These are phyloP conservation scores for Pseudococcus viburni DNA, from an alignment of 2,888 invertebrate species.

Conservation along the genomic window DNA sequence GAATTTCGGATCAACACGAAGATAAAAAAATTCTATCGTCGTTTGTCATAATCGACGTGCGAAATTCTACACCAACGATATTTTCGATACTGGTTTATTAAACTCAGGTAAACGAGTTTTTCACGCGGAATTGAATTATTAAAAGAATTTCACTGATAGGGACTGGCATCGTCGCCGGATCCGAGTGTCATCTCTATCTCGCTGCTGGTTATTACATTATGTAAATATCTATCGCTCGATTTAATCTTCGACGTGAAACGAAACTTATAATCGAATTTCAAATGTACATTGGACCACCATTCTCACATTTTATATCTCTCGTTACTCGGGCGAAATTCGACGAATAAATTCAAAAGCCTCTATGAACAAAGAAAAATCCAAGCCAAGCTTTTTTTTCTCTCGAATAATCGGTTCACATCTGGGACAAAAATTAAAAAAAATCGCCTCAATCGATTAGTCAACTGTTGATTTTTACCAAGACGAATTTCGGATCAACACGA, in stretches of 20 bases:
- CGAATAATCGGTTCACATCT: not conserved
- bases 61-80: not conserved
- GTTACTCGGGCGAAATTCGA: constrained; percentile 2
- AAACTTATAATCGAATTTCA: constrained; percentile 57
- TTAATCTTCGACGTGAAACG: constrained; percentile 52
- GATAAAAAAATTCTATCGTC: not conserved
- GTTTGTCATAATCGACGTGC: constrained; percentile 1
- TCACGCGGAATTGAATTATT: constrained; percentile 3
- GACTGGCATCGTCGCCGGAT: not conserved
- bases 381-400: not conserved
- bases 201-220: not conserved
- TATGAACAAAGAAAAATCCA: not conserved
- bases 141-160: constrained; percentile 22
- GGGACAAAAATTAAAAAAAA: not conserved
- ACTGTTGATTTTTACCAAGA: not conserved
- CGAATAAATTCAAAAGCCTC: constrained; percentile 16
- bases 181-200: not conserved
- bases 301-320: constrained; percentile 18
- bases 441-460: not conserved
- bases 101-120: not conserved
- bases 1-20: not conserved
- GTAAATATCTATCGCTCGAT: constrained; percentile 52
- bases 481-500: not conserved
- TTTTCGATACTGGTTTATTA: not conserved
- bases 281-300: constrained; percentile 12